Conservation (phyloP, 2,888 invertebrate species). For the Syrista parreyssii region DNA sequence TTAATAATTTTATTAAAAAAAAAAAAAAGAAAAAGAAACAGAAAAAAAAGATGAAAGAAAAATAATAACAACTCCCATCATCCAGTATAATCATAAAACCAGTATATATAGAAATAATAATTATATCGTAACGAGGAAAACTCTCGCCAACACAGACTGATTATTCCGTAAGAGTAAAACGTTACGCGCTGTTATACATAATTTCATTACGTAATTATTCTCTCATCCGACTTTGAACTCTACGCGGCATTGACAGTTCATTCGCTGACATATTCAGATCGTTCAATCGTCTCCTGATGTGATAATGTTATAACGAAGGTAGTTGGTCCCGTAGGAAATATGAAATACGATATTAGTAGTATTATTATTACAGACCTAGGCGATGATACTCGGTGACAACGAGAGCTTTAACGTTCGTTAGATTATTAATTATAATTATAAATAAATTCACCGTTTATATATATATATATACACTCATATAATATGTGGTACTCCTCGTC, state of each 20-base stretch:
- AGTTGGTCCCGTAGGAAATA: neutral
- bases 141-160: neutral
- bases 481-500: neutral
- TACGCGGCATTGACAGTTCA: neutral
- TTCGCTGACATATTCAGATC: neutral
- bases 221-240: neutral
- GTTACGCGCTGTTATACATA: neutral
- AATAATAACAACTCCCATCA: neutral
- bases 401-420: neutral
- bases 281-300: neutral
- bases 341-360: neutral
- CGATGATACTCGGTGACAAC: neutral
- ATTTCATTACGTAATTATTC: neutral
- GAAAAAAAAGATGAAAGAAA: neutral
- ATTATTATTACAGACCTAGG: neutral
- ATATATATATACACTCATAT: neutral
- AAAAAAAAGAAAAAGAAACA: neutral
- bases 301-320: neutral
- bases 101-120: neutral
- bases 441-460: neutral
- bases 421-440: neutral
- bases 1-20: neutral
- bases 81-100: neutral
- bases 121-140: neutral
- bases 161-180: neutral